phyloP scores from a whole-genome alignment of 2,888 invertebrate species.

The Leptinotarsa juncta region DNA sequence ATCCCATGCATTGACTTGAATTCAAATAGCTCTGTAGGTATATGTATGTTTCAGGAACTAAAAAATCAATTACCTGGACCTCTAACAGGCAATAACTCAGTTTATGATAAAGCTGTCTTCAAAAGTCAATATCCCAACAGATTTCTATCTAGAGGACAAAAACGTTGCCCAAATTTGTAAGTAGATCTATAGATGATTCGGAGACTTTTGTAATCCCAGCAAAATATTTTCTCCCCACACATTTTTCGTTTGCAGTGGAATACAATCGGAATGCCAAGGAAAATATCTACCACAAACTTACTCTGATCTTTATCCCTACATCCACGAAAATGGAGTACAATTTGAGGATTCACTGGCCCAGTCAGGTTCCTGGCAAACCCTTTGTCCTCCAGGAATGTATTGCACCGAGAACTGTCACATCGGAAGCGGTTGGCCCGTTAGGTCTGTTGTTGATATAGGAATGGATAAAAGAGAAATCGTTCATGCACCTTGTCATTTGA shows the following conservation, averaged over 20 bases:
- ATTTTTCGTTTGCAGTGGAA: slow-evolving; percentile 56
- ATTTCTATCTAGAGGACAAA: slow-evolving; percentile 50
- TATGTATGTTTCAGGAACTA: slow-evolving; percentile 44
- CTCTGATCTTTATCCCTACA: slow-evolving; percentile 58
- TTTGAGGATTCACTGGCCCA: slow-evolving; percentile 55
- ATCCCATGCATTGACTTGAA: too few species aligned
- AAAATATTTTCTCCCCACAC: background rate
- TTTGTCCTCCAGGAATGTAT: slow-evolving; percentile 65
- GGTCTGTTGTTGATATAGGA: slow-evolving; percentile 6
- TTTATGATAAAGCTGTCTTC: slow-evolving; percentile 51
- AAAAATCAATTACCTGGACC: slow-evolving; percentile 48
- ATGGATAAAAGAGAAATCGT: background rate
- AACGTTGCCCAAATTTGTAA: slow-evolving; percentile 58
- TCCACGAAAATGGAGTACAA: slow-evolving; percentile 54
- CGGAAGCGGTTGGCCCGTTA: slow-evolving; percentile 50
- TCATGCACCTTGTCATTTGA: background rate
- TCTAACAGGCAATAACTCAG: slow-evolving; percentile 50
- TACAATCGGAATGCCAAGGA: slow-evolving; percentile 58
- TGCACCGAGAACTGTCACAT: slow-evolving; percentile 65
- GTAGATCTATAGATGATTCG: slow-evolving; percentile 31
- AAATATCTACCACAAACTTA: slow-evolving; percentile 57
- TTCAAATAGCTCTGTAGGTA: too few species aligned
- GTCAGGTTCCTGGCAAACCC: slow-evolving; percentile 59
- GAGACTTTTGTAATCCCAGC: too few species aligned
- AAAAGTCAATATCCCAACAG: slow-evolving; percentile 51